Percentiles rank a stretch among this genome's conserved stretches.
phyloP scores from a whole-genome alignment of 2,797 vertebrate species.

The Sus cebifrons region DNA sequence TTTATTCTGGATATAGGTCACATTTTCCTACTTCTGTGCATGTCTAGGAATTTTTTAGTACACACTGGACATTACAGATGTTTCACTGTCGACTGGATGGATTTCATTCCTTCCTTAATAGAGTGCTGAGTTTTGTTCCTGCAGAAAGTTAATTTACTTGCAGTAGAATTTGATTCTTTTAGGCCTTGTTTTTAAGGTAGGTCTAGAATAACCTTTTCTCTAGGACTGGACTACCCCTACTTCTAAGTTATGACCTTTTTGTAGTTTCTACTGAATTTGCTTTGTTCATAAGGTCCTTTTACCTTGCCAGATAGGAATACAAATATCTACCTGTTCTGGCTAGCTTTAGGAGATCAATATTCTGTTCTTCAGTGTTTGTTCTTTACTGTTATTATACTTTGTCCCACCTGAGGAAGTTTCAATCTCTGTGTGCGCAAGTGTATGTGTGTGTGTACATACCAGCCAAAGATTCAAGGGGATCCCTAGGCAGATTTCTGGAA shows the following conservation, averaged over 20 bases:
- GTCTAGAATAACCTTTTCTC: neutral
- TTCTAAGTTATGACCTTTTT: neutral
- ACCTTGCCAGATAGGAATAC: neutral
- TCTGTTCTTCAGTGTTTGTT: neutral
- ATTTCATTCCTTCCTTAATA: neutral
- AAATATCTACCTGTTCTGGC: neutral
- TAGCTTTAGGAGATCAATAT: neutral
- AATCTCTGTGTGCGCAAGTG: neutral
- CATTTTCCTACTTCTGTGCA: conserved; percentile 30
- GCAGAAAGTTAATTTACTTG: neutral
- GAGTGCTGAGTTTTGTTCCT: neutral
- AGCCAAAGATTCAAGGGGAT: neutral
- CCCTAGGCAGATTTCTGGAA: neutral
- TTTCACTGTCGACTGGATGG: neutral
- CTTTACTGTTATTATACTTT: neutral
- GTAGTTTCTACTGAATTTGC: neutral
- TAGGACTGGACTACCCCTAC: neutral
- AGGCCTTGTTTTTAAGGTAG: neutral
- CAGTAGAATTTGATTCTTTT: neutral
- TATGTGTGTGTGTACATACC: neutral
- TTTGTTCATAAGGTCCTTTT: neutral
- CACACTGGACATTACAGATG: neutral
- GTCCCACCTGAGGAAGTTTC: neutral
- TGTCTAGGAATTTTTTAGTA: conserved; percentile 26
- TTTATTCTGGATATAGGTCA: neutral